These are phyloP conservation scores for Hippolais icterina DNA, from an alignment of 2,113 vertebrate species.

Conservation along the genomic window DNA sequence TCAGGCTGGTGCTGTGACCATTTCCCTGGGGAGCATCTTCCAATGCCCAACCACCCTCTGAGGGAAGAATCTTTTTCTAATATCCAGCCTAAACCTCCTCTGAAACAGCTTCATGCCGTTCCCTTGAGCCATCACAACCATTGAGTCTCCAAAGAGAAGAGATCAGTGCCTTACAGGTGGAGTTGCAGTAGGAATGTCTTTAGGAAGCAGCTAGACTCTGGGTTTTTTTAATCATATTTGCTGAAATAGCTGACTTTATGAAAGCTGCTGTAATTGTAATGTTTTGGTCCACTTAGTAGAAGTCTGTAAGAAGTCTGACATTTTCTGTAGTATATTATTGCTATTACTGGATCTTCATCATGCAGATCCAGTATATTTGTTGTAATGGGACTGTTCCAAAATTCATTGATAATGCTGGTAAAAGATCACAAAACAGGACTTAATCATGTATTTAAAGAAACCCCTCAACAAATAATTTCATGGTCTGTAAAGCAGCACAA, in stretches of 20 bases:
- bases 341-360: background rate
- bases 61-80: background rate
- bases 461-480: background rate
- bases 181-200: background rate
- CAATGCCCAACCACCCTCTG: background rate
- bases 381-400: background rate
- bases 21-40: accelerated
- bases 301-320: background rate
- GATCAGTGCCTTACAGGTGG: background rate
- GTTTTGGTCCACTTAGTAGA: background rate
- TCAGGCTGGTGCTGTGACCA: background rate
- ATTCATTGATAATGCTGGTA: background rate
- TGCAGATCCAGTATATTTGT: background rate
- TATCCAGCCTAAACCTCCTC: background rate
- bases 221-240: background rate
- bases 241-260: background rate
- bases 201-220: background rate
- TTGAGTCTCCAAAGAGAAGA: background rate
- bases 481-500: background rate
- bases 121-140: background rate
- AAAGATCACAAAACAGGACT: background rate
- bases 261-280: background rate
- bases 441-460: background rate
- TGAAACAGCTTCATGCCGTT: background rate
- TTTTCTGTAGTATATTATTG: background rate